These are phyloP conservation scores for Sarcophaga caerulescens DNA, from an alignment of 2,888 invertebrate genomes.

Conservation along the genomic window DNA sequence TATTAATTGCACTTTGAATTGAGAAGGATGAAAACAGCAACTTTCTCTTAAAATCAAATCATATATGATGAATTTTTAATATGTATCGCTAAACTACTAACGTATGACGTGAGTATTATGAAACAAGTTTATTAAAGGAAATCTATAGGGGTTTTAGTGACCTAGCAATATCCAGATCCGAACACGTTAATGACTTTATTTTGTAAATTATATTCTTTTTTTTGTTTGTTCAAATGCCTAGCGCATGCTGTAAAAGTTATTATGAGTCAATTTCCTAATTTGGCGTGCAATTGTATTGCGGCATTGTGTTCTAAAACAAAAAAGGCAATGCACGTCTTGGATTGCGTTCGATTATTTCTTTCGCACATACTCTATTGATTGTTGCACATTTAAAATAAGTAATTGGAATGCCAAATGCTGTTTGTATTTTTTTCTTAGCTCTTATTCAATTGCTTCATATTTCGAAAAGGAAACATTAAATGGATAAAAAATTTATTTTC, in stretches of 20 bases:
- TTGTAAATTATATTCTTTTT: background rate
- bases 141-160: too few relatives aligned
- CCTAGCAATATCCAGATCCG: too few relatives aligned
- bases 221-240: slow-evolving; percentile 25
- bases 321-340: background rate
- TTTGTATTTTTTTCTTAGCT: background rate
- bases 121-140: too few relatives aligned
- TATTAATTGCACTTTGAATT: too few relatives aligned
- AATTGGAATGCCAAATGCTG: slow-evolving; percentile 7
- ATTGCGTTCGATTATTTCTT: background rate
- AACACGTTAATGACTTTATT: too few relatives aligned
- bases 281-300: slow-evolving; percentile 47
- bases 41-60: too few relatives aligned
- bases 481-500: slow-evolving; percentile 34
- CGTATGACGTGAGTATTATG: too few relatives aligned
- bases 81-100: too few relatives aligned
- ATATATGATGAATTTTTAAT: too few relatives aligned
- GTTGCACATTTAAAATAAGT: slow-evolving; percentile 1
- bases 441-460: slow-evolving; percentile 46
- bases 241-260: slow-evolving; percentile 44
- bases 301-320: background rate
- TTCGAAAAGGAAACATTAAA: slow-evolving; percentile 6
- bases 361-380: background rate
- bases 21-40: too few relatives aligned
- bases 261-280: slow-evolving; percentile 40